These are phyloP conservation scores for Centrocercus urophasianus DNA, from an alignment of 2,113 vertebrate genomes.

Conservation along the genomic window DNA sequence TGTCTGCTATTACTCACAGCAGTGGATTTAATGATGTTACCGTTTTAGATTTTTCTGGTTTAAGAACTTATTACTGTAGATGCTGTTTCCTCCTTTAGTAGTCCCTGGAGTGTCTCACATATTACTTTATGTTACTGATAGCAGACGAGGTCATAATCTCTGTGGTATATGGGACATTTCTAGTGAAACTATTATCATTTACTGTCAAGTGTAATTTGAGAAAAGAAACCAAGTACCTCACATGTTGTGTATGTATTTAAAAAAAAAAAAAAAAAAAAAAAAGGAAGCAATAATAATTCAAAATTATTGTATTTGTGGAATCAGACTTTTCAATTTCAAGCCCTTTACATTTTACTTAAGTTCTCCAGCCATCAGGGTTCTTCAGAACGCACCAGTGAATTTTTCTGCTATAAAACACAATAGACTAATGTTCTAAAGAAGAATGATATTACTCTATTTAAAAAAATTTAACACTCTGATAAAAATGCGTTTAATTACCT, in stretches of 20 bases:
- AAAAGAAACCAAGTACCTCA: conserved; percentile 5
- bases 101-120: conserved; percentile 35
- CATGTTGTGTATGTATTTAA: conserved; percentile 1
- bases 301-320: conserved; percentile 25
- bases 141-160: neutral
- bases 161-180: conserved; percentile 8
- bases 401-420: conserved; percentile 10
- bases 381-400: neutral
- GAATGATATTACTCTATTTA: neutral
- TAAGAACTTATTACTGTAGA: conserved; percentile 1
- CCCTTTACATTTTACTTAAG: neutral
- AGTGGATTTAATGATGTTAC: conserved; percentile 17
- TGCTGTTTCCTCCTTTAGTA: conserved; percentile 50
- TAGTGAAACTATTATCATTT: conserved; percentile 35
- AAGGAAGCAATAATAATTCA: conserved; percentile 47
- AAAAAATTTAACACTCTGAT: neutral
- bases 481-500: conserved; percentile 6
- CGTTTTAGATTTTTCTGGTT: conserved; percentile 37
- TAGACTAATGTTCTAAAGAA: neutral
- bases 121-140: conserved; percentile 54
- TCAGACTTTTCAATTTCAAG: conserved; percentile 1
- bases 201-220: conserved; percentile 52
- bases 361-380: neutral
- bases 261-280: conserved; percentile 52
- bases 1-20: conserved; percentile 10